A percentile compares a stretch with the other conserved stretches of the same genome.
phyloP scores from a whole-genome alignment of 2,797 vertebrate genomes.

The Smutsia temminckii region DNA sequence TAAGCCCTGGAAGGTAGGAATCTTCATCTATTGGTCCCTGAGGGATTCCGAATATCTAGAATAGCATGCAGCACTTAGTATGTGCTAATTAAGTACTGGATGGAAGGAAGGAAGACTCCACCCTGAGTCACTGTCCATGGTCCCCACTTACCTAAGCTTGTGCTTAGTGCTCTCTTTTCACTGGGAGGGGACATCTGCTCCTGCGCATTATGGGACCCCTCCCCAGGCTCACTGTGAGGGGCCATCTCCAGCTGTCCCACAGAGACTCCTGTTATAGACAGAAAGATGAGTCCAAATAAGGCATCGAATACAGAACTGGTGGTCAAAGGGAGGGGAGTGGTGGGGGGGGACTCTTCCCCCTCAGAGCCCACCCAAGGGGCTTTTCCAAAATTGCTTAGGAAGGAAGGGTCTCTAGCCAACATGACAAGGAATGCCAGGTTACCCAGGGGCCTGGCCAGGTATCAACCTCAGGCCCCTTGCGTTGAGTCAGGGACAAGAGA shows the following conservation, averaged over 20 bases:
- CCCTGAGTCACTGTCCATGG: too few relatives aligned
- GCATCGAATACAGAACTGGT: background rate
- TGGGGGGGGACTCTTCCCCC: background rate
- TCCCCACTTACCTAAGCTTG: constrained; percentile 72
- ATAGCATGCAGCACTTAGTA: background rate
- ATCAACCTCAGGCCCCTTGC: background rate
- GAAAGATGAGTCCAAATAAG: background rate
- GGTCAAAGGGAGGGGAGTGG: background rate
- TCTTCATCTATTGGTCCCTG: background rate
- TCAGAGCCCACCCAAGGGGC: background rate
- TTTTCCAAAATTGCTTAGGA: background rate
- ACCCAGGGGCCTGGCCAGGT: background rate
- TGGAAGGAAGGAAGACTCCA: background rate
- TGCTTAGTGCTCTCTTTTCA: background rate
- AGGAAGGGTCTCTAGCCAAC: background rate
- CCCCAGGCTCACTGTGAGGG: constrained; percentile 67
- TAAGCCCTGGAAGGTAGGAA: background rate
- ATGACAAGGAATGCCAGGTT: background rate
- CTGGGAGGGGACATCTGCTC: constrained; percentile 43
- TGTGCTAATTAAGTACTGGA: background rate
- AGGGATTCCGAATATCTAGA: background rate
- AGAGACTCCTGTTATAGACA: constrained; percentile 66
- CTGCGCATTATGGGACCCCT: constrained; percentile 46
- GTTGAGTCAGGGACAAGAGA: background rate
- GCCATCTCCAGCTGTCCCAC: constrained; percentile 61